Conservation (phyloP, 1,140 invertebrate species). For the Dendrolimus kikuchii region DNA sequence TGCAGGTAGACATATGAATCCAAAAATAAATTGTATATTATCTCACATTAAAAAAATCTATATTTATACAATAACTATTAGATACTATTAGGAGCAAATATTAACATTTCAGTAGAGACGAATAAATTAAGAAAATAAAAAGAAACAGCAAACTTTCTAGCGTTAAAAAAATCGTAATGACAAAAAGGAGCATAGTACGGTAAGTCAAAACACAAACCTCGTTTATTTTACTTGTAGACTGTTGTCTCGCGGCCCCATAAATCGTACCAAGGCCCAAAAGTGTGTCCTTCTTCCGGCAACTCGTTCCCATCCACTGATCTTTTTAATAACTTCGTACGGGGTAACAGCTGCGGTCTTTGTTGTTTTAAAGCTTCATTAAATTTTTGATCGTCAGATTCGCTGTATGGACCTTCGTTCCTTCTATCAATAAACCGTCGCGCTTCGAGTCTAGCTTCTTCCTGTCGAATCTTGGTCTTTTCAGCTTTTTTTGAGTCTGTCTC, state of each 20-base stretch:
- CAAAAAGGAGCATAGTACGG: no score
- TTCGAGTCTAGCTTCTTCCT: slow-evolving; percentile 68
- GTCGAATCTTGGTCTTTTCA: slow-evolving; percentile 63
- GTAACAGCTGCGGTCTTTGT: slow-evolving; percentile 77
- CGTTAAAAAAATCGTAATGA: no score
- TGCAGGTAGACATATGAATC: no score
- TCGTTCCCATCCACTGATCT: slow-evolving; percentile 60
- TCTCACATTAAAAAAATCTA: no score
- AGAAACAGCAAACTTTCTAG: no score
- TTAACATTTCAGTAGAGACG: no score
- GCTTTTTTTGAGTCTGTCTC: slow-evolving; percentile 75
- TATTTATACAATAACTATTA: no score
- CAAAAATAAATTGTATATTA: no score
- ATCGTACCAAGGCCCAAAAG: slow-evolving; percentile 91
- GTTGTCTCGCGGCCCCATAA: slow-evolving; percentile 79
- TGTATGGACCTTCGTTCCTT: slow-evolving; percentile 72
- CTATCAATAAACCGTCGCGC: slow-evolving; percentile 57
- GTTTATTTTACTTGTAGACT: slow-evolving; percentile 54
- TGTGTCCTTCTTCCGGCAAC: slow-evolving; percentile 75
- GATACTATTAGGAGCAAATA: no score
- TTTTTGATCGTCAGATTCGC: slow-evolving; percentile 76
- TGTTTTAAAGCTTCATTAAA: slow-evolving; percentile 73
- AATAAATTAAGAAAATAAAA: no score
- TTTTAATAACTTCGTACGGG: slow-evolving; percentile 79
- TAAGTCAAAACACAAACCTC: slow-evolving; percentile 24